phyloP scores from a whole-genome alignment of 2,797 vertebrate species.

The Myotis vivesi region DNA sequence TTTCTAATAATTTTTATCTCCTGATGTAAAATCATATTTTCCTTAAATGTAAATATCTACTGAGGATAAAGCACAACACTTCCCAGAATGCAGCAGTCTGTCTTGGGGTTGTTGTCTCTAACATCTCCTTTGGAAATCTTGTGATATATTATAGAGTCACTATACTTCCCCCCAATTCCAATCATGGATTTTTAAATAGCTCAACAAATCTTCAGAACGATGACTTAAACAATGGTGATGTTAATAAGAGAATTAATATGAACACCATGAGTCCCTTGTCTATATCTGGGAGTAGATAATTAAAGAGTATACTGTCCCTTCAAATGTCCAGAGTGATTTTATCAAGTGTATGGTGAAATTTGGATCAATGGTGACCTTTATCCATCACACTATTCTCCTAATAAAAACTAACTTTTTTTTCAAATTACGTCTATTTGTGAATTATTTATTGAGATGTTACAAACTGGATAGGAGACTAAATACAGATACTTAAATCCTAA shows the following conservation, averaged over 20 bases:
- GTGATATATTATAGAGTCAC: background rate
- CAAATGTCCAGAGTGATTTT: background rate
- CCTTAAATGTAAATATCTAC: background rate
- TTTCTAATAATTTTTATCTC: background rate
- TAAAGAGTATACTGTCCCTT: background rate
- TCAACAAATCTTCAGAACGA: background rate
- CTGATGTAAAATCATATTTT: background rate
- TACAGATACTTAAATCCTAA: conserved; percentile 56
- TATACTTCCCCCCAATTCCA: background rate
- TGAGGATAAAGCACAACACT: background rate
- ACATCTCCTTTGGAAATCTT: background rate
- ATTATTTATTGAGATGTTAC: background rate
- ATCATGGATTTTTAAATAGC: conserved; percentile 4
- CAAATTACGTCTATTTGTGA: background rate
- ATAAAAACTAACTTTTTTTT: background rate
- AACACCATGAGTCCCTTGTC: background rate
- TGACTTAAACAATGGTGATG: background rate
- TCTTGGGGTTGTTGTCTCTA: background rate
- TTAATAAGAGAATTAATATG: background rate
- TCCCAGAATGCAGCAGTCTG: background rate
- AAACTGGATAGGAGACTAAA: background rate
- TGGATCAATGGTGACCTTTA: background rate
- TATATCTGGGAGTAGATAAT: background rate
- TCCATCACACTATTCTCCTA: background rate
- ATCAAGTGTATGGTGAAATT: background rate